phyloP scores from a whole-genome alignment of 92 coral and sea anemone genomes.

The Epizoanthus fatuus region DNA sequence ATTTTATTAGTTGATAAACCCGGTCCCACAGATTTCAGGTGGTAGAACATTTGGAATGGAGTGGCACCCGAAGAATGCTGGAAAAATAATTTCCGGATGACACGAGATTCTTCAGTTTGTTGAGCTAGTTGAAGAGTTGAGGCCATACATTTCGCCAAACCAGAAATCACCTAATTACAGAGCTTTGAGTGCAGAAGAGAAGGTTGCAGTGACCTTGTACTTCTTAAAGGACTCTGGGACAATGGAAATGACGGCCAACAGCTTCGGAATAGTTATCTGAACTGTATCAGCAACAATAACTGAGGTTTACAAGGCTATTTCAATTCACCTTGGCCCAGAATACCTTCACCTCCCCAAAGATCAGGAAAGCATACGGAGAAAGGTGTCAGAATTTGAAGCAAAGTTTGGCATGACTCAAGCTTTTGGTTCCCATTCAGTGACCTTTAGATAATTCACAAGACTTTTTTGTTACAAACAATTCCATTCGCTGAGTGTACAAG shows the following conservation, averaged over 20 bases:
- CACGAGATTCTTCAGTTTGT: constrained; percentile 46
- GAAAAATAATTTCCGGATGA: constrained; percentile 56
- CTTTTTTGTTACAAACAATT: constrained; percentile 65
- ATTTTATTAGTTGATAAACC: too few species aligned
- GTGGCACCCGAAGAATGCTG: constrained; percentile 60
- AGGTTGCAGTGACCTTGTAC: constrained; percentile 60
- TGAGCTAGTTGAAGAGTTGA: constrained; percentile 12
- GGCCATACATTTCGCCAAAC: constrained; percentile 61
- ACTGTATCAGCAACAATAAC: constrained; percentile 62
- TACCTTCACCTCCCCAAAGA: constrained; percentile 67
- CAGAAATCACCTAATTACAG: constrained; percentile 66
- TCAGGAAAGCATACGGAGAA: constrained; percentile 53
- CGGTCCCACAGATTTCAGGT: constrained; percentile 65
- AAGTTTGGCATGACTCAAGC: constrained; percentile 73
- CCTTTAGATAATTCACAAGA: constrained; percentile 73
- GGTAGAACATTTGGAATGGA: constrained; percentile 62
- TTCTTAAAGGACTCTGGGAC: constrained; percentile 73
- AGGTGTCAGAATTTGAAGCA: constrained; percentile 70
- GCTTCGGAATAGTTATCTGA: constrained; percentile 64
- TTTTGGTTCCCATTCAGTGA: constrained; percentile 62
- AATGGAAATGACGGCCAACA: constrained; percentile 49
- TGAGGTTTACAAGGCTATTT: constrained; percentile 65
- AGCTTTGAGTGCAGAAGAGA: constrained; percentile 61
- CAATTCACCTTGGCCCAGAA: constrained; percentile 51
- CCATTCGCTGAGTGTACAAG: constrained; percentile 10